Evolutionary conservation across 2,113 vertebrate species (phyloP), one percentile per base, ranked within the genome.

Genomic region (Salvelinus alpinus): DNA sequence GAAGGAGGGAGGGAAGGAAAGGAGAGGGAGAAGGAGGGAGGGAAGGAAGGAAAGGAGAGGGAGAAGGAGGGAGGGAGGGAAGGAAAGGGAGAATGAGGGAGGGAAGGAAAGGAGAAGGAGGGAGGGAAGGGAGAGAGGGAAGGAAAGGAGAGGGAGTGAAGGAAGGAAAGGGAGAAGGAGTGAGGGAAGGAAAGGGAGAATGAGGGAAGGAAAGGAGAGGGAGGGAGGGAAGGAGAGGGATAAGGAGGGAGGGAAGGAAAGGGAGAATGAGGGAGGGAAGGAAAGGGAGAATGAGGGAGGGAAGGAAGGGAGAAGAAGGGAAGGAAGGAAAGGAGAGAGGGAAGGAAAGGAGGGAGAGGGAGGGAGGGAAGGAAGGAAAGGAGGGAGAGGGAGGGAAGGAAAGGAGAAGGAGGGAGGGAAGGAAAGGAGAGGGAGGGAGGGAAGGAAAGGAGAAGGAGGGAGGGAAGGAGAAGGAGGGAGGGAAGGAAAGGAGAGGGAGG

Each of bases 1-100:
- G 5, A 1, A 1, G 0, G 0, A 1, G 5, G 1, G 5, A 0
- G 1, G 1, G 5, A 1, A 6, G 1, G 5, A 1, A 0, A 6
- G 5, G 1, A 6, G 5, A 1, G 0, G 1, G 29, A 5, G 4
- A 1, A 0, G 2, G 3, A 2, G 3, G 3, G 1, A 29, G 2
- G 3, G 1, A 29, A 2, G 27, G 3, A 3, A 0, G 27, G 3
- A 1, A 2, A 3, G 3, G 27, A 2, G 1, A 2, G 3, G 3
- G 1, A 29, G 27, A 2, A 2, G 0, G 29, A 4, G 0, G 3
- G 3, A 2, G 3, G 3, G 4, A 5, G 4, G 1, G 3, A 0
- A 3, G 3, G 3, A 0, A 2, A 0, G 3, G 3, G 1, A 2
- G 29, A 4, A 2, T 0, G 29, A 1, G 0, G 0, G 3, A 0